Percentiles rank a stretch among this genome's conserved stretches.
Conservation (phyloP, 2,888 invertebrate species). For the Megastigmus dorsalis region DNA sequence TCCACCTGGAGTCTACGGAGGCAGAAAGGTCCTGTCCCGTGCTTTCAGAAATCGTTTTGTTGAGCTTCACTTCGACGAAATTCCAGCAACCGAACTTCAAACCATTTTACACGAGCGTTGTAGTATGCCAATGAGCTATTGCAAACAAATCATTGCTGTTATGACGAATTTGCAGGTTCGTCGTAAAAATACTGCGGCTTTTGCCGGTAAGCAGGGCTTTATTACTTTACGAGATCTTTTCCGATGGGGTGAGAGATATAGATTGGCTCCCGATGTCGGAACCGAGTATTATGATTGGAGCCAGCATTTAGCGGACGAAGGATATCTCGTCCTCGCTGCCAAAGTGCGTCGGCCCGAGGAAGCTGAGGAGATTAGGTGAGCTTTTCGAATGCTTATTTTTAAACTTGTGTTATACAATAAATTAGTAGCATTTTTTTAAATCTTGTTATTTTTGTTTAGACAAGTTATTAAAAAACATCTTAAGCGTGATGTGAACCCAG, state of each 20-base stretch:
- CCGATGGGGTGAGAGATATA: constrained; percentile 96
- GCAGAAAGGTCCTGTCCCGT: constrained; percentile 92
- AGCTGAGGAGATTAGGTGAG: constrained; percentile 85
- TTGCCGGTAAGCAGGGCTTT: constrained; percentile 93
- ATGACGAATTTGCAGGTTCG: constrained; percentile 88
- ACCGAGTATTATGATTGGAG: constrained; percentile 93
- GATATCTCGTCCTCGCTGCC: constrained; percentile 94
- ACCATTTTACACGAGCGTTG: constrained; percentile 92
- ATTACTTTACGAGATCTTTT: constrained; percentile 97
- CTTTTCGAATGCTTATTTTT: too few species aligned
- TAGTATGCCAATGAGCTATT: constrained; percentile 89
- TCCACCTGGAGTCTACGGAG: constrained; percentile 97
- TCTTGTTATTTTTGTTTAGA: constrained; percentile 68
- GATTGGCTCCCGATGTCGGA: constrained; percentile 79
- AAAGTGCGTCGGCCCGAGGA: constrained; percentile 92
- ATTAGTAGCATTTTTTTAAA: not conserved
- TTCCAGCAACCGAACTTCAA: constrained; percentile 91
- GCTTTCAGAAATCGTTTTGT: constrained; percentile 99
- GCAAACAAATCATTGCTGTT: constrained; percentile 91
- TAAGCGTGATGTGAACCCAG: constrained; percentile 83
- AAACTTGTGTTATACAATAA: too few species aligned
- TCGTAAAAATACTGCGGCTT: constrained; percentile 89
- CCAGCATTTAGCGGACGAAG: constrained; percentile 97
- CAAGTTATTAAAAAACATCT: constrained; percentile 87
- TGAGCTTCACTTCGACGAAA: constrained; percentile 96